A percentile compares a stretch with the other conserved stretches of the same genome.
These are phyloP conservation scores for Poecilobothrus nobilitatus DNA, from an alignment of 2,888 invertebrate genomes.

Conservation along the genomic window DNA sequence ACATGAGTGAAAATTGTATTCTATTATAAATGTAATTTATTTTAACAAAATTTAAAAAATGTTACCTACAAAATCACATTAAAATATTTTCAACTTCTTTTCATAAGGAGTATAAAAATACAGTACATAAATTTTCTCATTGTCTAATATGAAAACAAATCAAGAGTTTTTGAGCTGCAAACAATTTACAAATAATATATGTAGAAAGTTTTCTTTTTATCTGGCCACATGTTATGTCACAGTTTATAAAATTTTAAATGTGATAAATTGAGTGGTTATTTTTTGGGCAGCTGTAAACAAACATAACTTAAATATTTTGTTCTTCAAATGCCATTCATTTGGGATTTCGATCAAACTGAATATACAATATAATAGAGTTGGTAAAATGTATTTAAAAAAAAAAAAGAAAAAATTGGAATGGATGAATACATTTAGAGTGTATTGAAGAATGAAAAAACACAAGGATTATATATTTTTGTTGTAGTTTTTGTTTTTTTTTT, in stretches of 20 bases:
- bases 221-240: neutral
- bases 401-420: neutral
- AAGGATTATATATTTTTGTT: too few relatives aligned
- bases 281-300: too few relatives aligned
- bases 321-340: neutral
- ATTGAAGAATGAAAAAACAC: too few relatives aligned
- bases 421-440: too few relatives aligned
- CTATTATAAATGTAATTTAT: too few relatives aligned
- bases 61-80: neutral
- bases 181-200: neutral
- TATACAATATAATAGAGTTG: neutral
- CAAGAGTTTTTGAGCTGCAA: neutral
- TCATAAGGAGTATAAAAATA: too few relatives aligned
- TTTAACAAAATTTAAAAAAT: too few relatives aligned
- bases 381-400: neutral
- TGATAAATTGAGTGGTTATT: neutral
- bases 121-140: neutral
- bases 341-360: neutral
- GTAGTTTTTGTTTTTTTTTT: too few relatives aligned
- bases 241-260: neutral
- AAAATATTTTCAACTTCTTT: neutral
- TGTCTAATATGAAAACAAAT: neutral
- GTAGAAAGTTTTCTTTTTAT: too few relatives aligned
- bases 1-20: too few relatives aligned
- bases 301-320: too few relatives aligned